Base-by-base conservation (phyloP, 2,797 vertebrate species). In the Tympanoctomys barrerae region DNA sequence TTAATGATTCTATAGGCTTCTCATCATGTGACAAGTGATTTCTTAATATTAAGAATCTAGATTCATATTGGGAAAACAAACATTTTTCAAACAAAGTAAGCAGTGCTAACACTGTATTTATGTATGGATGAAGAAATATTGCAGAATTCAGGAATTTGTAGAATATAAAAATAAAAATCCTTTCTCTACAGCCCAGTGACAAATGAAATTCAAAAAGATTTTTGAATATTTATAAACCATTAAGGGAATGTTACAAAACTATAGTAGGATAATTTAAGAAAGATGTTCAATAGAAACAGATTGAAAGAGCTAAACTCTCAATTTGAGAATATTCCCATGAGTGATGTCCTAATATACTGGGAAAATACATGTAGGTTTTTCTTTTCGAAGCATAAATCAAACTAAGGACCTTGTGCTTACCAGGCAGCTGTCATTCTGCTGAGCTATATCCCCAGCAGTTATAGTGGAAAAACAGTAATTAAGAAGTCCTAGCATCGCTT, bases 21-120 rank as follows among this genome's bases (percentile, higher is more conserved):
- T 92, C 71, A n/a, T 57, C 87, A 11, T 87, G 70, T 78, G 28
- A 81, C 85, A 81, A 64, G n/a, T 85, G 75, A 54, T 62, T 84
- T 84, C 31, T 91, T 92, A 92, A 92, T 89, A 82, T 24, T 24
- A 78, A 91, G 18, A 94, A 70, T 54, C 75, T 49, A 75, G 8
- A 83, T 82, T 64, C 66, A 12, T 92, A 12, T 92, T 78, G 70
- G 54, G n/a, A 75, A 90, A 79, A 18, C 14, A 52, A 94, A n/a
- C 31, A 68, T 88, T 87, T 90, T 52, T 92, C n/a, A 90, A 84
- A 14, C 16, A 75, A 88, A 54, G 18, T 54, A 54, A 54, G 80
- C 46, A 78, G 19, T 84, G 24, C 87, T 92, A n/a, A n/a, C 68
- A 84, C n/a, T 49, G 4, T 78, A 87, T 94, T 77, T 89, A 42